Conservation (phyloP, 2,888 invertebrate genomes). For the Lithophane semibrunnea region DNA sequence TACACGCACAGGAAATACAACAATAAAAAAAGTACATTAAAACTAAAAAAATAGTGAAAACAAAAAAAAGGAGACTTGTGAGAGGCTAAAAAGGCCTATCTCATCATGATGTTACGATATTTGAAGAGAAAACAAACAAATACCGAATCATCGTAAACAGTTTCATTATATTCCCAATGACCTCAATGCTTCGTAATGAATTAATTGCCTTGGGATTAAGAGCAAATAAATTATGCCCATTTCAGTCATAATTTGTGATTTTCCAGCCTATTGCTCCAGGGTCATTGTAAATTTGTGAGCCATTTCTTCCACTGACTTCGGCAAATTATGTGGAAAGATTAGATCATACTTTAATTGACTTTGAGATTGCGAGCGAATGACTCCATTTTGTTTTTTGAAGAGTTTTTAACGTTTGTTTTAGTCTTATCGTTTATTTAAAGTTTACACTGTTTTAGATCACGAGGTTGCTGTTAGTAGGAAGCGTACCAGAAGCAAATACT, state of each 20-base stretch:
- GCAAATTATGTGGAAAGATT: slow-evolving; percentile 47
- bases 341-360: slow-evolving; percentile 37
- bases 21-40: no score
- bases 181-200: not conserved
- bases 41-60: no score
- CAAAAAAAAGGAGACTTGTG: no score
- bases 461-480: not conserved
- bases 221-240: slow-evolving; percentile 19
- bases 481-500: not conserved
- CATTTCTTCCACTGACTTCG: slow-evolving; percentile 18
- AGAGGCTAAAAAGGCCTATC: no score
- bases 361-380: slow-evolving; percentile 29
- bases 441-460: not conserved
- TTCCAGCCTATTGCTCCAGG: slow-evolving; percentile 27
- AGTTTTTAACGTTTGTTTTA: slow-evolving; percentile 2
- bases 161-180: not conserved
- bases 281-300: slow-evolving; percentile 36
- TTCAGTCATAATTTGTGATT: slow-evolving; percentile 24
- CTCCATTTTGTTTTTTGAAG: slow-evolving; percentile 8
- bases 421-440: not conserved
- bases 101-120: no score
- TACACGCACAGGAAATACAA: no score
- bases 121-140: no score
- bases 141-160: not conserved
- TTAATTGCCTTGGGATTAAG: not conserved